Conservation (phyloP, 2,797 vertebrate species). For the Ptychobarbus kaznakovi region DNA sequence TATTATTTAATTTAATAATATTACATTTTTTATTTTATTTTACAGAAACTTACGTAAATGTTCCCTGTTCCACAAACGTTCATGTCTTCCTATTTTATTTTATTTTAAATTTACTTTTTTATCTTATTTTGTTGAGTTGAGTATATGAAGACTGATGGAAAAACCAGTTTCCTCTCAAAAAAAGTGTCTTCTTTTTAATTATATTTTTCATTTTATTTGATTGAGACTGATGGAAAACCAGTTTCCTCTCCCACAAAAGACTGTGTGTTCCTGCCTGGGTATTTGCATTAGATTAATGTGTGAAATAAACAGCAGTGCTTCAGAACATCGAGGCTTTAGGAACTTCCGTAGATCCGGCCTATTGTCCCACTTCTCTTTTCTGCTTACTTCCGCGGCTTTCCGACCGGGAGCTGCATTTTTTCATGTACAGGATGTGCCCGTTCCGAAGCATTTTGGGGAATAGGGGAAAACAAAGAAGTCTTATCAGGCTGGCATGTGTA, state of each 20-base stretch:
- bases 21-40: not conserved
- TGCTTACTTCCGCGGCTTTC: conserved; percentile 48
- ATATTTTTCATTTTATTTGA: not conserved
- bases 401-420: conserved; percentile 47
- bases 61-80: not conserved
- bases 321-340: conserved; percentile 46
- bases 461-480: conserved; percentile 50
- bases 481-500: conserved; percentile 56
- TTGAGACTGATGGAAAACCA: not conserved
- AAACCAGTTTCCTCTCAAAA: too few relatives aligned
- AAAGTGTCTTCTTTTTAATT: too few relatives aligned
- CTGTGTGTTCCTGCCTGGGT: not conserved
- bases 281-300: conserved; percentile 29
- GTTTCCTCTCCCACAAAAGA: not conserved
- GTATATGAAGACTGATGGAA: not conserved
- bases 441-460: conserved; percentile 41
- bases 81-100: not conserved
- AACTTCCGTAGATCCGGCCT: conserved; percentile 49
- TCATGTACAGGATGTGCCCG: conserved; percentile 55
- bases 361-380: conserved; percentile 53
- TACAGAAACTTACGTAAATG: too few relatives aligned
- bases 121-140: too few relatives aligned
- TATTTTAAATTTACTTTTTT: too few relatives aligned
- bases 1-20: too few relatives aligned
- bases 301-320: conserved; percentile 41